Conservation (phyloP, 1,140 invertebrate genomes). For the Pseudachorutes palmiensis region DNA sequence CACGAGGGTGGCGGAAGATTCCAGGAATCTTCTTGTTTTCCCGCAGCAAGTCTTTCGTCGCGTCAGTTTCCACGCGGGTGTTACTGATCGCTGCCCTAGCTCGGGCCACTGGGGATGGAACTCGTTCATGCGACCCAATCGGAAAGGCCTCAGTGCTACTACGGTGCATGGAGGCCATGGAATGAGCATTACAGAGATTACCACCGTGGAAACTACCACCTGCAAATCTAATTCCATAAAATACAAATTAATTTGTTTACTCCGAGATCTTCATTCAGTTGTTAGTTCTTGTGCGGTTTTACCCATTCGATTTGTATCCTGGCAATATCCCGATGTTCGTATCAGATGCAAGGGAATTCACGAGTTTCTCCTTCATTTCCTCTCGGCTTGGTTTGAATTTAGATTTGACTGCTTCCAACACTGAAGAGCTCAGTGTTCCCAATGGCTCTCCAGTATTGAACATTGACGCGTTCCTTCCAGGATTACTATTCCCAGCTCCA, state of each 20-base stretch:
- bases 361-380: constrained; percentile 1
- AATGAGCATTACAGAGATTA: background rate
- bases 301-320: background rate
- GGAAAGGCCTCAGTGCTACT: background rate
- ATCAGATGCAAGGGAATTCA: background rate
- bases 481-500: background rate
- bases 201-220: background rate
- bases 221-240: background rate
- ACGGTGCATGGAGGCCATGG: background rate
- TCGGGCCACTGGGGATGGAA: background rate
- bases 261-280: background rate
- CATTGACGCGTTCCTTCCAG: background rate
- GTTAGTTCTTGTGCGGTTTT: background rate
- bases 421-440: background rate
- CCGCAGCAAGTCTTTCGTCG: background rate
- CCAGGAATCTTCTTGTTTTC: background rate
- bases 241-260: background rate
- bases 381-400: background rate
- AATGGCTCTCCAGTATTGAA: constrained; percentile 1
- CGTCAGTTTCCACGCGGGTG: background rate
- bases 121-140: background rate
- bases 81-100: background rate
- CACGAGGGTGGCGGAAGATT: background rate
- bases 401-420: background rate
- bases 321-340: background rate